phyloP scores from a whole-genome alignment of 2,113 vertebrate species.

The Sisor rabdophorus region DNA sequence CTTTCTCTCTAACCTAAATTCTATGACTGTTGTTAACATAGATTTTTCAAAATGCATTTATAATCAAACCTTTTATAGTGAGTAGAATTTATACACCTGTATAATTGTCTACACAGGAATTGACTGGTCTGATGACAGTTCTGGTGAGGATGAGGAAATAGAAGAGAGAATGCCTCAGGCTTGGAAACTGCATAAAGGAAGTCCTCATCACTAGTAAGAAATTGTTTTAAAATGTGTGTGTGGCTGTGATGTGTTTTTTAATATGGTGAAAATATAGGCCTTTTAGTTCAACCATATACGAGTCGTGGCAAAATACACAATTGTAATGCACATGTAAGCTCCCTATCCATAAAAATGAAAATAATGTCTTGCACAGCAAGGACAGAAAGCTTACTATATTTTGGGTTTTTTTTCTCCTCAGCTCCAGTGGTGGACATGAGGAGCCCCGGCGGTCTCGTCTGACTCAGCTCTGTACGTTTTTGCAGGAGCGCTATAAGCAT shows the following conservation, averaged over 20 bases:
- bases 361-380: too few species aligned
- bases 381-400: not conserved
- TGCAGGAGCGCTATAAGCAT: slow-evolving; percentile 97
- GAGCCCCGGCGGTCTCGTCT: slow-evolving; percentile 85
- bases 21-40: too few species aligned
- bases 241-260: not conserved
- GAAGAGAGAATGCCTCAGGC: slow-evolving; percentile 78
- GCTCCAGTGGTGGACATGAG: slow-evolving; percentile 72
- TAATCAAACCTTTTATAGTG: not conserved
- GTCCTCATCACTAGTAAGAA: slow-evolving; percentile 58
- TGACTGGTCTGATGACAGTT: slow-evolving; percentile 99
- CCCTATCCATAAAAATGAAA: too few species aligned
- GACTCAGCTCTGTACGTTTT: slow-evolving; percentile 92
- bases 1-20: not conserved
- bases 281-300: not conserved
- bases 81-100: not conserved
- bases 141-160: slow-evolving; percentile 85
- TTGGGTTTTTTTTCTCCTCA: slow-evolving; percentile 47
- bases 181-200: slow-evolving; percentile 79
- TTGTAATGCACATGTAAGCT: too few species aligned
- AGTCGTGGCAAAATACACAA: too few species aligned
- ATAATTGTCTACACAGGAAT: slow-evolving; percentile 71
- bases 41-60: too few species aligned
- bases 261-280: not conserved
- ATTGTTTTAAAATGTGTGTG: not conserved